Evolutionary conservation across 2,888 invertebrate species (phyloP).

Genomic region (Acanthococcus lagerstroemiae): DNA sequence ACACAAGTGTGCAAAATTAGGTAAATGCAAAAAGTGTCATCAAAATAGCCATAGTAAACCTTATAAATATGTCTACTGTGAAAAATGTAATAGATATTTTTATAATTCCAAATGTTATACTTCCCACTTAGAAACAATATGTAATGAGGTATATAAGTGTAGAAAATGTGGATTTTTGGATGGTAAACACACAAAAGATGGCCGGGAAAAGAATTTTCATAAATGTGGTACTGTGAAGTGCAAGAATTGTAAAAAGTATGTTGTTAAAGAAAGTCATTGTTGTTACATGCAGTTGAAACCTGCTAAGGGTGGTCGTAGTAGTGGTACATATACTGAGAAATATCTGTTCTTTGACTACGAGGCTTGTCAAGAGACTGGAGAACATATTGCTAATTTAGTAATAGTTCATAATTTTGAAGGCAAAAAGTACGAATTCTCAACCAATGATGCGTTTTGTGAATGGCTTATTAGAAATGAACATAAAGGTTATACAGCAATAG

Average conservation of each 20-base stretch:
- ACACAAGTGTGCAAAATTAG: too few relatives aligned
- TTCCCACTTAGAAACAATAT: background rate
- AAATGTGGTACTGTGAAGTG: background rate
- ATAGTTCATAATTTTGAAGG: background rate
- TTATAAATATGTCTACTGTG: background rate
- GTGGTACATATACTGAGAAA: background rate
- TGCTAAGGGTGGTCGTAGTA: background rate
- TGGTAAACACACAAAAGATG: too few relatives aligned
- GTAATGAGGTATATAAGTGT: background rate
- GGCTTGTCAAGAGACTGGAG: background rate
- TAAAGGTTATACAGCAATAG: background rate
- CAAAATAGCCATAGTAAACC: background rate
- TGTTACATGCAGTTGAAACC: background rate
- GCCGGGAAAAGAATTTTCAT: too few relatives aligned
- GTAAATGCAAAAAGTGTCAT: background rate
- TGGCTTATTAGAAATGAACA: background rate
- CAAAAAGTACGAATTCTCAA: background rate
- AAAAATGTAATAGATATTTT: background rate
- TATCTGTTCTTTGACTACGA: background rate
- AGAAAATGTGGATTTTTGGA: too few relatives aligned
- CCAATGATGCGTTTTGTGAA: background rate
- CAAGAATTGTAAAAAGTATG: background rate
- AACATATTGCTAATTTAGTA: background rate
- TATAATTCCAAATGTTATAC: background rate
- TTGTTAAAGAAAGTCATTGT: background rate